Evolutionary conservation across 2,113 vertebrate species (phyloP), one percentile per base, ranked within the genome.

Genomic region (Rostratula benghalensis): DNA sequence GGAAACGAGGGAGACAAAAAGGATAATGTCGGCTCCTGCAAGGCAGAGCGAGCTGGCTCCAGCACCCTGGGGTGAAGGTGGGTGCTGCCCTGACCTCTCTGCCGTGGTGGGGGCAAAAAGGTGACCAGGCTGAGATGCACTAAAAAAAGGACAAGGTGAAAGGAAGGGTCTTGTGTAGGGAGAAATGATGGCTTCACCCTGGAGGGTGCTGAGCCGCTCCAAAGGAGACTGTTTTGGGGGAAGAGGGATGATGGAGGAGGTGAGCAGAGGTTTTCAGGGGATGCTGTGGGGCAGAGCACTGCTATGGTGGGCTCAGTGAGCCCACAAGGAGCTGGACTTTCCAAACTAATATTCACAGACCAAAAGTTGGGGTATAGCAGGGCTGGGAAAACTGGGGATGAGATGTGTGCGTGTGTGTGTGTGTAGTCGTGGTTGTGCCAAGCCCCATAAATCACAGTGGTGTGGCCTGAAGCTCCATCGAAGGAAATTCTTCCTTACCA

Each of bases 91-190:
- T 79, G 68, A 65, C 21, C 11, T 1, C 28, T 63, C 24, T 31
- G 43, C 45, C 0, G 0, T 1, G 0, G 39, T 30, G n/a, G 10
- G 3, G 30, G 3, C 48, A 59, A 13, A 48, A 82, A 39, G 16
- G 35, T 73, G 86, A 41, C 33, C 33, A 28, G n/a, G 4, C 0
- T 69, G 61, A 37, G 56, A 19, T 6, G 5, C 9, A 41, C 15
- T 45, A 20, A 60, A 69, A 60, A 71, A 60, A n/a, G 14, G 13
- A 56, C 51, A 48, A 59, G 35, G 74, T 48, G 69, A 82, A 93
- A 74, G 46, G 33, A 79, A 77, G 43, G 13, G 25, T 23, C 48
- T 71, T 75, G 57, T 76, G 35, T 50, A 53, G 31, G 41, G 39
- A 80, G 21, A 11, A 16, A 56, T 0, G 2, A 70, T 46, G 30